Percentiles rank a stretch among this genome's conserved stretches.
These are phyloP conservation scores for Nesoenas mayeri DNA, from an alignment of 2,113 vertebrate species.

Conservation along the genomic window DNA sequence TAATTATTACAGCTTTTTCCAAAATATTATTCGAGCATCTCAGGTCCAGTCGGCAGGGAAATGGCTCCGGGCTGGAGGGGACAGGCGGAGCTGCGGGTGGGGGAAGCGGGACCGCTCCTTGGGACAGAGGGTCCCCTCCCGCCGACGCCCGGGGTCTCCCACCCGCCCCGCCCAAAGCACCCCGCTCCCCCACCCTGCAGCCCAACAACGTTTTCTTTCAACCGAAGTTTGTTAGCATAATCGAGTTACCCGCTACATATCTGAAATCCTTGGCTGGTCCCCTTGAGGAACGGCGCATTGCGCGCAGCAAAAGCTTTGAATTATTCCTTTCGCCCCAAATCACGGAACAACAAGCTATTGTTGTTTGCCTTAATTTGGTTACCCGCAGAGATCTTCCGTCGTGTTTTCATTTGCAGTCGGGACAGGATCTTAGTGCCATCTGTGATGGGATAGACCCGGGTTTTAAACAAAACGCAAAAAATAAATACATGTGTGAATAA, in stretches of 20 bases:
- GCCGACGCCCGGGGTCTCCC: neutral
- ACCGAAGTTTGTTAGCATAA: conserved; percentile 41
- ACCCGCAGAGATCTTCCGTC: neutral
- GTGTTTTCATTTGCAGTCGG: neutral
- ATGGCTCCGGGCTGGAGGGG: neutral
- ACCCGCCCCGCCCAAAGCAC: neutral
- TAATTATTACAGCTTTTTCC: neutral
- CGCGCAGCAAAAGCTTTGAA: conserved; percentile 29
- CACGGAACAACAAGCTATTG: conserved; percentile 21
- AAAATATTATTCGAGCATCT: neutral
- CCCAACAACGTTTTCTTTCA: neutral
- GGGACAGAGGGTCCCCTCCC: neutral
- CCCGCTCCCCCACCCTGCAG: neutral
- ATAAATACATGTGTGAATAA: neutral
- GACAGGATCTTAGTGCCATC: neutral
- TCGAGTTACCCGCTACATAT: conserved; percentile 43
- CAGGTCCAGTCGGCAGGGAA: neutral
- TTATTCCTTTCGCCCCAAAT: conserved; percentile 7
- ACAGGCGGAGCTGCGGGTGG: neutral
- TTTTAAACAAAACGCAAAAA: neutral
- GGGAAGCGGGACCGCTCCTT: neutral
- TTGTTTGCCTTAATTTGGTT: neutral
- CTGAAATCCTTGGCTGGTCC: conserved; percentile 26
- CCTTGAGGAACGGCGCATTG: neutral
- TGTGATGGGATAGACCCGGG: neutral